Evolutionary conservation across 2,113 vertebrate species (phyloP).

Genomic region (Pollachius pollachius): DNA sequence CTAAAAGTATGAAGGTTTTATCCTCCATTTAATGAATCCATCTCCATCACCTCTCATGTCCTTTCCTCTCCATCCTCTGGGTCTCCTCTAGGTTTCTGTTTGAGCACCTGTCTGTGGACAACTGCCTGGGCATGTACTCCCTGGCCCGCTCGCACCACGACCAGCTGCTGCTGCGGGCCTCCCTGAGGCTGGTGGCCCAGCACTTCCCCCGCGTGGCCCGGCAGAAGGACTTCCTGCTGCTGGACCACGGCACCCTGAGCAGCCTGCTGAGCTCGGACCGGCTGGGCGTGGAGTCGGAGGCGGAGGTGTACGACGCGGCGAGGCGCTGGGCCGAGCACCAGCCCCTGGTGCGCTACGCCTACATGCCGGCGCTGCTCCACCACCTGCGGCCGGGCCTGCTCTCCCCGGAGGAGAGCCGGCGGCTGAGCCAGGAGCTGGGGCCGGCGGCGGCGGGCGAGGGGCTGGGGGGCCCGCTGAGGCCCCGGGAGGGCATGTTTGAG

Average conservation of each 20-base stretch:
- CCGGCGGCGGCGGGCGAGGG: conserved; percentile 57
- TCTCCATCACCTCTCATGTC: background rate
- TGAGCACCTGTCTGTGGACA: conserved; percentile 78
- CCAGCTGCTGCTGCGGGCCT: conserved; percentile 77
- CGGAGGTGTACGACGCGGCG: conserved; percentile 76
- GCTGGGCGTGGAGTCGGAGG: conserved; percentile 77
- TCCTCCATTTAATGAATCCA: background rate
- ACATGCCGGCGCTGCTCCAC: conserved; percentile 74
- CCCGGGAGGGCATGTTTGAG: conserved; percentile 82
- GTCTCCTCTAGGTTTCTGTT: conserved; percentile 72
- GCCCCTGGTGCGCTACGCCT: conserved; percentile 66
- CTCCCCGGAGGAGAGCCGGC: conserved; percentile 72
- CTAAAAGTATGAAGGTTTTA: background rate
- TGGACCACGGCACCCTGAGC: conserved; percentile 77
- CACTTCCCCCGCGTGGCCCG: conserved; percentile 77
- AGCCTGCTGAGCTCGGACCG: conserved; percentile 80
- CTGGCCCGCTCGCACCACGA: conserved; percentile 81
- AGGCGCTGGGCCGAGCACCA: conserved; percentile 79
- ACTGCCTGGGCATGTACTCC: conserved; percentile 81
- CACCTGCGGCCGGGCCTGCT: conserved; percentile 78
- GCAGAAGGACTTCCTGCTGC: conserved; percentile 76
- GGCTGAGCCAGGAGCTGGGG: conserved; percentile 75
- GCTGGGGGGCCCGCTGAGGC: conserved; percentile 72
- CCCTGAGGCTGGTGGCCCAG: conserved; percentile 75
- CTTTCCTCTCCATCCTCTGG: background rate